These are phyloP conservation scores for Dryobota labecula DNA, from an alignment of 2,888 invertebrate species.

Conservation along the genomic window DNA sequence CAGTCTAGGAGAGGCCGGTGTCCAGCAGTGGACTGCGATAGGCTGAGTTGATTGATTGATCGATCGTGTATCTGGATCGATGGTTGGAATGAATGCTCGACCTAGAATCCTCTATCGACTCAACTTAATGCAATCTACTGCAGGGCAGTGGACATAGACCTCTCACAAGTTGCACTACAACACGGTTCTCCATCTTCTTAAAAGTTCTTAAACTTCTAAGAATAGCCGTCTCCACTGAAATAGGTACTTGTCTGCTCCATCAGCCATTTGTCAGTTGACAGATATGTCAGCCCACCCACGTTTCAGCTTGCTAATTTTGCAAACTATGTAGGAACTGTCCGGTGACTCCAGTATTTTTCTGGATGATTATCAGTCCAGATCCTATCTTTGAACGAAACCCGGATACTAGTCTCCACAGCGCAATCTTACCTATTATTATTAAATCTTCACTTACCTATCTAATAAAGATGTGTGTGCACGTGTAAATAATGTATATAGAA, in stretches of 20 bases:
- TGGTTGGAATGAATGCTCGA: background rate
- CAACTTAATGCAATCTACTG: background rate
- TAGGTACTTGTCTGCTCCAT: background rate
- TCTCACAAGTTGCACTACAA: background rate
- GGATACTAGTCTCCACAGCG: background rate
- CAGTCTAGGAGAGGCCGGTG: no score
- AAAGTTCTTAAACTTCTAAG: no score
- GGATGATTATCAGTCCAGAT: background rate
- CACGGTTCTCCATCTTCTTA: background rate
- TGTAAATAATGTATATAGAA: constrained; percentile 18
- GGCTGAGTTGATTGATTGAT: no score
- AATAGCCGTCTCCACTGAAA: background rate
- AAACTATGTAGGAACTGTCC: background rate
- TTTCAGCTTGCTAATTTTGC: background rate
- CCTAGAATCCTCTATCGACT: background rate
- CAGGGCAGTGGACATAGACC: background rate
- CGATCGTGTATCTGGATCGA: background rate
- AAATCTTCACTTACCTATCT: background rate
- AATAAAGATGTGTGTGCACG: constrained; percentile 29
- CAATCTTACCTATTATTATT: background rate
- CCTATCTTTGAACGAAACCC: background rate
- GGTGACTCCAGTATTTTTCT: background rate
- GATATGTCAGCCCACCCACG: background rate
- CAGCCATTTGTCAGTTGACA: background rate
- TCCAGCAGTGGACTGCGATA: no score